Percentiles rank a stretch among this genome's conserved stretches.
Evolutionary conservation across 2,797 vertebrate species (phyloP).

Genomic region (Crossoptilon crossoptilon): DNA sequence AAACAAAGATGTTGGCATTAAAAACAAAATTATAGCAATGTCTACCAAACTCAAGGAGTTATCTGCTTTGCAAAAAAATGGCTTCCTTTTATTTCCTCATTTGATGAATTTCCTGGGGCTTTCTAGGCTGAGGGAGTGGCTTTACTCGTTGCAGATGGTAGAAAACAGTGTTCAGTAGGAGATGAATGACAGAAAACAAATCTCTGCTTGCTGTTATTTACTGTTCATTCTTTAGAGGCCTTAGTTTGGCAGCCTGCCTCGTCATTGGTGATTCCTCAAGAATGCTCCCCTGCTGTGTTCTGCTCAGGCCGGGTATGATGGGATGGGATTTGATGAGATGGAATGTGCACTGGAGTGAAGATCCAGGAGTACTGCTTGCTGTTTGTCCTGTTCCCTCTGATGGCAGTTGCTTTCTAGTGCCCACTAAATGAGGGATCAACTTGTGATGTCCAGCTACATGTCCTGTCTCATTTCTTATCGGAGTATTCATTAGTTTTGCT

Average conservation of each 20-base stretch:
- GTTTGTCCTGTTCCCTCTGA: background rate
- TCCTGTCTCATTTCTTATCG: background rate
- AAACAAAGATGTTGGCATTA: background rate
- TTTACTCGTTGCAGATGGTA: background rate
- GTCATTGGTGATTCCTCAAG: background rate
- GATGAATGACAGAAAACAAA: background rate
- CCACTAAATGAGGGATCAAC: background rate
- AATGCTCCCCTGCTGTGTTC: background rate
- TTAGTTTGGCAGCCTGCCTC: background rate
- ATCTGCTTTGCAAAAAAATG: background rate
- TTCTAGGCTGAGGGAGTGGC: background rate
- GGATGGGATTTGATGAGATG: background rate
- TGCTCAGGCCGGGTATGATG: background rate
- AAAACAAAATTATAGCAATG: background rate
- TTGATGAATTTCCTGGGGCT: background rate
- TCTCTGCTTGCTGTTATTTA: background rate
- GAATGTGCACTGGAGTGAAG: background rate
- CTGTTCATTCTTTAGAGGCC: background rate
- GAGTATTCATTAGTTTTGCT: background rate
- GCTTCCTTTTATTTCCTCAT: background rate
- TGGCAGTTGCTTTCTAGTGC: background rate
- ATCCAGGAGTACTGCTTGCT: background rate
- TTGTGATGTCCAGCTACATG: background rate
- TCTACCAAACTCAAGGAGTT: background rate
- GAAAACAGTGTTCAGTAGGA: background rate